Conservation (phyloP, 2,888 invertebrate species). For the Dusona sp. region DNA sequence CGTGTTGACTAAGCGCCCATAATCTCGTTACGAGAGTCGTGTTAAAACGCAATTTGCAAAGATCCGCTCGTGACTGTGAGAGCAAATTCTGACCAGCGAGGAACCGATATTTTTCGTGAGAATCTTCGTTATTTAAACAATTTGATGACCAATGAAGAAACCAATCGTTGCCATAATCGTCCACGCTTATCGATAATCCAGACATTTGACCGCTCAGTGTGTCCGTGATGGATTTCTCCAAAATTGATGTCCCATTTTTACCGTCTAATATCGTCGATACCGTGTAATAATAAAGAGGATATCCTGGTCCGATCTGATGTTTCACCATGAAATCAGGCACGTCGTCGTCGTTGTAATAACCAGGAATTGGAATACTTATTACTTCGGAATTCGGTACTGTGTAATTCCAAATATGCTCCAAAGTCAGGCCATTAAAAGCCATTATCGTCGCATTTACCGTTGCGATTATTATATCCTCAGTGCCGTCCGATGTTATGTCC, state of each 20-base stretch:
- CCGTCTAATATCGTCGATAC: constrained; percentile 87
- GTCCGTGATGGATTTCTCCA: constrained; percentile 87
- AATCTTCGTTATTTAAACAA: constrained; percentile 85
- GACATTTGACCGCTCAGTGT: constrained; percentile 88
- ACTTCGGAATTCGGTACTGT: constrained; percentile 89
- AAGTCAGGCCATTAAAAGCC: constrained; percentile 90
- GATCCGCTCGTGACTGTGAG: constrained; percentile 85
- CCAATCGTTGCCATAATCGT: constrained; percentile 90
- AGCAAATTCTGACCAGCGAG: constrained; percentile 75
- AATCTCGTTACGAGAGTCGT: constrained; percentile 88
- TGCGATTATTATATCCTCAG: constrained; percentile 90
- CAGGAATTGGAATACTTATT: constrained; percentile 91
- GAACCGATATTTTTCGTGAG: constrained; percentile 86
- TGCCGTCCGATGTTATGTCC: constrained; percentile 90
- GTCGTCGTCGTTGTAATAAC: constrained; percentile 91
- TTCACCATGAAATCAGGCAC: constrained; percentile 92
- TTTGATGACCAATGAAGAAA: constrained; percentile 92
- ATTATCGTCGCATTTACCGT: constrained; percentile 90
- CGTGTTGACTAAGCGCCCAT: constrained; percentile 88
- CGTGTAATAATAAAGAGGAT: constrained; percentile 91
- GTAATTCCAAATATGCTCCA: constrained; percentile 90
- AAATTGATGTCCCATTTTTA: constrained; percentile 87
- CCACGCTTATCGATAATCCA: constrained; percentile 87
- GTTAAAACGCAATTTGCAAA: constrained; percentile 90
- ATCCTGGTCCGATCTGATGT: constrained; percentile 89